Conservation (phyloP, 2,797 vertebrate species). For the Allobates femoralis region DNA sequence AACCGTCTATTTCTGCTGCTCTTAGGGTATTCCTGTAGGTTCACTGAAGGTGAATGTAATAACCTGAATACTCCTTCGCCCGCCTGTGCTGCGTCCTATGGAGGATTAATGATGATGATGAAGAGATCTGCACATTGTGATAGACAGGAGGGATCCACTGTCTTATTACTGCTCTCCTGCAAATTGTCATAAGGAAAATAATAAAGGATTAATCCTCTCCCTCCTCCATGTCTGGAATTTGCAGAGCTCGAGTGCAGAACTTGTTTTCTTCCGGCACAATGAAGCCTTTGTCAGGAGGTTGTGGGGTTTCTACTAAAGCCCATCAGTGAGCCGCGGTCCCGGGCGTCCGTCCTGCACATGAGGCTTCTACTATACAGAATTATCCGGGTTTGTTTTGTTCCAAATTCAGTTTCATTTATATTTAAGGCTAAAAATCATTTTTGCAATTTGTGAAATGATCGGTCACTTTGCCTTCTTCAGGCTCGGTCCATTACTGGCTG, state of each 20-base stretch:
- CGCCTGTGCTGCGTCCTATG: too few species aligned
- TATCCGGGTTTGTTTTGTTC: too few species aligned
- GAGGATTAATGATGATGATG: too few species aligned
- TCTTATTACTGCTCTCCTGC: background rate
- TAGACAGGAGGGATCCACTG: background rate
- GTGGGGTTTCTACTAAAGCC: constrained; percentile 35
- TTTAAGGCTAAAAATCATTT: too few species aligned
- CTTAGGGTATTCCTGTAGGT: background rate
- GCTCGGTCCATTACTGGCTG: too few species aligned
- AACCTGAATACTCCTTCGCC: too few species aligned
- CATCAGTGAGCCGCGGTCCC: background rate
- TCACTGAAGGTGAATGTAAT: background rate
- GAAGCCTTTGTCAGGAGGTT: constrained; percentile 37
- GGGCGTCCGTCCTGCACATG: background rate
- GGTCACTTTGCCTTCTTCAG: too few species aligned
- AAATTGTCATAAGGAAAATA: background rate
- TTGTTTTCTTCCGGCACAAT: constrained; percentile 42
- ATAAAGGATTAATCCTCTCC: background rate
- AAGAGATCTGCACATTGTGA: background rate
- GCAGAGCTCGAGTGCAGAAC: constrained; percentile 15
- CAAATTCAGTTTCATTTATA: too few species aligned
- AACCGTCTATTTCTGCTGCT: background rate
- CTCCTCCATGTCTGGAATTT: constrained; percentile 36
- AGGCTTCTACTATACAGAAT: background rate
- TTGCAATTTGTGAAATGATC: too few species aligned